Evolutionary conservation across 2,797 vertebrate genomes (phyloP).

Genomic region (Pangasius mekongensis): DNA sequence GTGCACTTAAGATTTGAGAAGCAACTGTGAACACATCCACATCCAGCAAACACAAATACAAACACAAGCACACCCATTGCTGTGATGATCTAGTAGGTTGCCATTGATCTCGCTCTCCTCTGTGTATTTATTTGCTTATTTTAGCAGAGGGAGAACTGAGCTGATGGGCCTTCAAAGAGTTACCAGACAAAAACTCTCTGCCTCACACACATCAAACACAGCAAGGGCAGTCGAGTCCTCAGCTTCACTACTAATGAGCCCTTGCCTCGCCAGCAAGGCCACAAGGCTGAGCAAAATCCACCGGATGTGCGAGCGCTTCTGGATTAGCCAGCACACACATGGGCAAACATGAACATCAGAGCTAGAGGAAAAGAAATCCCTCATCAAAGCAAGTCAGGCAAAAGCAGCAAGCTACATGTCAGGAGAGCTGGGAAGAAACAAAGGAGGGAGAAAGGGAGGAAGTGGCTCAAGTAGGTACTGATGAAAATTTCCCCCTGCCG

Average conservation of each 20-base stretch:
- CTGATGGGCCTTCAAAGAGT: conserved; percentile 57
- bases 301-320: conserved; percentile 1
- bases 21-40: background rate
- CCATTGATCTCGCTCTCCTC: conserved; percentile 51
- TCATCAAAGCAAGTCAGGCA: conserved; percentile 44
- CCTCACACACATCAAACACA: conserved; percentile 44
- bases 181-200: conserved; percentile 44
- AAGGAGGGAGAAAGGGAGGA: background rate
- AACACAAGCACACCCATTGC: conserved; percentile 32
- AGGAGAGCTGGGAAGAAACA: background rate
- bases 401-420: background rate
- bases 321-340: conserved; percentile 35
- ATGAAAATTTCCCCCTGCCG: conserved; percentile 47
- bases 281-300: background rate
- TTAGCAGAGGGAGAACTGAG: conserved; percentile 26
- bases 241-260: conserved; percentile 52
- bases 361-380: conserved; percentile 23
- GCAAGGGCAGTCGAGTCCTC: conserved; percentile 42
- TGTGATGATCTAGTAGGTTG: conserved; percentile 40
- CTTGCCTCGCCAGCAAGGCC: conserved; percentile 27
- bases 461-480: conserved; percentile 46
- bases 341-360: conserved; percentile 34
- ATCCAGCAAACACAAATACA: conserved; percentile 36
- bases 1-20: background rate
- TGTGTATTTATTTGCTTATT: conserved; percentile 51